Evolutionary conservation across 2,797 vertebrate species (phyloP), one percentile per base, ranked within the genome.

Genomic region (Microctenopoma stevenorrisi): DNA sequence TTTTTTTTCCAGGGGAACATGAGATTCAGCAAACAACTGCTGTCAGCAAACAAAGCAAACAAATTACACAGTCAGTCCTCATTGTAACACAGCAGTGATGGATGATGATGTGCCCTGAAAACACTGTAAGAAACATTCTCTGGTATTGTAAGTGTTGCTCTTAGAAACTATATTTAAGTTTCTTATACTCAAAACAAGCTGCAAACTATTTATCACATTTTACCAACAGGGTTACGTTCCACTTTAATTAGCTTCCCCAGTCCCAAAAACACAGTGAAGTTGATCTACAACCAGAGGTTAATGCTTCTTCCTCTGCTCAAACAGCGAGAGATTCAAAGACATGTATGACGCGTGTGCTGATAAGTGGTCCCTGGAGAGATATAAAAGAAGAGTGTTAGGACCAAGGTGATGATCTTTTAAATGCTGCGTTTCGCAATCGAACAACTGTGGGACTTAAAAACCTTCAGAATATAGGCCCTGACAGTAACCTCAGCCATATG

Each of bases 1-100:
- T 82, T 82, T 75, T 82, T 70, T 22, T 22, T 22, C 51, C 73
- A 46, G 57, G 72, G 51, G 58, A 88, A 90, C 76, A 84, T 49
- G 48, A 82, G 79, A 87, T 84, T 85, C 81, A 63, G 82, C 80
- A 86, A 91, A 88, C 82, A 82, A 83, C 76, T 54, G 71, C 88
- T 89, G 84, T 78, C 83, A 86, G 87, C 86, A 84, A 87, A 90
- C 86, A 89, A 87, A 88, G 83, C 81, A 76, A 82, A 85, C 84
- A 91, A 90, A 92, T 88, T 82, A 85, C 85, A 76, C 74, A 82
- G 86, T 86, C 82, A 70, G 72, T 83, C 76, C 67, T 86, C 73
- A 83, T 86, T 78, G 84, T 69, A 73, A 81, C 82, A 59, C n/a
- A 61, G 72, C 25, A 3, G 44, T 87, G 88, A 91, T 84, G 85